Evolutionary conservation across 2,797 vertebrate genomes (phyloP), one percentile per base, ranked within the genome.

Genomic region (Anguilla anguilla): DNA sequence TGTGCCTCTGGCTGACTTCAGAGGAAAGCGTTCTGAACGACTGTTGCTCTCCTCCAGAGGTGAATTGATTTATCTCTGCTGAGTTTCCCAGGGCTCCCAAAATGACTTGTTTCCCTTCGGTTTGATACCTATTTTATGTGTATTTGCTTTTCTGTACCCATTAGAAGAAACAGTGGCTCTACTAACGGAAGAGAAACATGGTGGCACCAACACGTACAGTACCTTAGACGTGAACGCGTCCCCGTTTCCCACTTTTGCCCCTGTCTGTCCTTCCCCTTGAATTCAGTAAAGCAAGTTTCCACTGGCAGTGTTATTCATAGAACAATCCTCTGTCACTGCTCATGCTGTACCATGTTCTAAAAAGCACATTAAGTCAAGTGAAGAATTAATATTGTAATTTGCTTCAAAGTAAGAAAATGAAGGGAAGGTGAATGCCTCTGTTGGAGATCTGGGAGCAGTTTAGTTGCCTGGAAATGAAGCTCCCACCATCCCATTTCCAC

Each of bases 1-100:
- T 74, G 74, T 22, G 74, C 74, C 74, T 86, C 85, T 57, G 85
- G 51, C 55, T 53, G 69, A 86, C 85, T 77, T 83, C 67, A 53
- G 31, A 69, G 85, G 69, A 22, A 86, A 86, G 57, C 74, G 77
- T 77, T 86, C 49, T 28, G 74, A 86, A 49, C 69, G 49, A 77
- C 53, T 77, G 35, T 57, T 77, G 67, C 53, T 74, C 72, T 55
- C 49, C 85, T 57, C 31, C 85, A 55, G 85, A 86, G 69, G 28
- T 74, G 74, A 77, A 86, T 69, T 74, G 85, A 77, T 86, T 51
- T 49, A 77, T 86, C 85, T 86, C 74, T 77, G 64, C 64, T 11
- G 25, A 28, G 64, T n/a, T 69, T 69, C 64, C 69, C 13, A 15
- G 69, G 7, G 28, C 11, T 17, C 35, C 74, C 13, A 43, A 77